Base-by-base conservation (phyloP, 2,888 invertebrate species). In the Patella caerulea region DNA sequence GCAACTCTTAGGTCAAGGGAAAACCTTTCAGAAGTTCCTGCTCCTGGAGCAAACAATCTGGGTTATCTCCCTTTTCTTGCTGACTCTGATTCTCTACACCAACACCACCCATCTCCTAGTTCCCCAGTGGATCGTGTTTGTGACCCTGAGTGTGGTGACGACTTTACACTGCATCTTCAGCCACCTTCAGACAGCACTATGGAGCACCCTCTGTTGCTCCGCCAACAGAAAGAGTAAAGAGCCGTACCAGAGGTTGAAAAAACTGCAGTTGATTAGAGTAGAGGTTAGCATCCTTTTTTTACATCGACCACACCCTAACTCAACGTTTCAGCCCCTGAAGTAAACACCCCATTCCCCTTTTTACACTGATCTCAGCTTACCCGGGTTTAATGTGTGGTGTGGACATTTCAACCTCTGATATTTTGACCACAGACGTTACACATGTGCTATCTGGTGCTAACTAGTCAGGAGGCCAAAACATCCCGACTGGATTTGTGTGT, bases 171-270 rank as follows among this genome's bases (percentile, higher is more conserved):
- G 84, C 24, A 77, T 84, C 2, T 34, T 87, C 52, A 83, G 86
- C 65, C 82, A 82, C 72, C 78, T 85, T 12, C 84, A 85, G 75
- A 81, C 86, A 78, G 80, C 82, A 73, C 79, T 88, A 83, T 88
- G 88, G 88, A 85, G 83, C 56, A 76, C 82, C 9, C 84, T 85
- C 65, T 79, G 79, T 56, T 87, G 86, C 76, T 85, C 86, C 71
- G 76, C 82, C 14, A 80, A 81, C 59, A 78, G 77, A 70, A 78
- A 78, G 52, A 84, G 83, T 59, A 85, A 86, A 74, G 87, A 88
- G 75, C 86, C 87, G 9, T 85, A 86, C 76, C 83, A 87, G 74
- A 83, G 86, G 75, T 81, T 89, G 73, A 89, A 89, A 79, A 86
- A 87, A 73, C 77, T 89, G 74, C 86, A 88, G 74, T 84, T 89